These are phyloP conservation scores for Alexandromys fortis DNA, from an alignment of 2,113 vertebrate genomes.

Conservation along the genomic window DNA sequence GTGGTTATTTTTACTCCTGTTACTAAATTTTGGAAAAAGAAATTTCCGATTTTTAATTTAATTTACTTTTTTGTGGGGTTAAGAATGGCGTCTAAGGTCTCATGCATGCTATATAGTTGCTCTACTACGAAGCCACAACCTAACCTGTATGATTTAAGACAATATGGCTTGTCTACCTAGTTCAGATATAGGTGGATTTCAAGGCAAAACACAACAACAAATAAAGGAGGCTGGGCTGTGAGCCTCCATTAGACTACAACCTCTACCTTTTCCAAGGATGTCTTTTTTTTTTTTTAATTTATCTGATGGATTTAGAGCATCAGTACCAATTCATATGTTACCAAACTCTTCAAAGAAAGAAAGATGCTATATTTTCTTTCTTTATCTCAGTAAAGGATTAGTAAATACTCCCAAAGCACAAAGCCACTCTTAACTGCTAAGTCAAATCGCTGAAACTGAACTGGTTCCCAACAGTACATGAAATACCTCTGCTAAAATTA, in stretches of 20 bases:
- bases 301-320: neutral
- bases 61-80: neutral
- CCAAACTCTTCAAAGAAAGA: constrained; percentile 14
- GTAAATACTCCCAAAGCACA: too few relatives aligned
- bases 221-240: neutral
- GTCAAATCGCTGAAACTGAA: neutral
- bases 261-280: neutral
- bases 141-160: neutral
- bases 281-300: neutral
- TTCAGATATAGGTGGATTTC: neutral
- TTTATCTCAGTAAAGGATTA: neutral
- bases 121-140: neutral
- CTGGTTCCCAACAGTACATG: constrained; percentile 35
- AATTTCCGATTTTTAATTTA: neutral
- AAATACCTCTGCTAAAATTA: constrained; percentile 84
- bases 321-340: neutral
- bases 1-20: neutral
- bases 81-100: neutral
- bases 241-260: neutral
- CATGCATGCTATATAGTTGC: neutral
- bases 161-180: neutral
- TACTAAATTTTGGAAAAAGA: neutral
- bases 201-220: neutral
- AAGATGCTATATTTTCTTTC: constrained; percentile 39
- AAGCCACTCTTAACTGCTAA: neutral